Percentiles rank a stretch among this genome's conserved stretches.
Conservation (phyloP, 2,888 invertebrate genomes). For the Hypena proboscidalis region DNA sequence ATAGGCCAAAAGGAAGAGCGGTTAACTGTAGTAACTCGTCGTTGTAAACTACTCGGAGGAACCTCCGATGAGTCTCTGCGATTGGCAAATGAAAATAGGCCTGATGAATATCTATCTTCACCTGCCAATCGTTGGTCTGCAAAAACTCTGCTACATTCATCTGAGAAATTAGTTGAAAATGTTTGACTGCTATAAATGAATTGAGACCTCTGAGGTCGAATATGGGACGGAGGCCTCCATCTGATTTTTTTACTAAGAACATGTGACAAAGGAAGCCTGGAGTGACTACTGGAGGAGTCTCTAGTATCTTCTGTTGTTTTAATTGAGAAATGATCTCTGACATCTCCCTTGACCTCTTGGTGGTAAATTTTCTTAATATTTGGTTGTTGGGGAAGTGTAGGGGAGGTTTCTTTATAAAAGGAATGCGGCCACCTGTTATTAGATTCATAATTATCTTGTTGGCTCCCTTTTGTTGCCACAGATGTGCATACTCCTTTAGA, state of each 20-base stretch:
- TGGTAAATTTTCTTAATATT: neutral
- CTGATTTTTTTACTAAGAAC: neutral
- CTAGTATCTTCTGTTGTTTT: too few species aligned
- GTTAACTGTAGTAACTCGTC: too few species aligned
- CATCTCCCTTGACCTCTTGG: too few species aligned
- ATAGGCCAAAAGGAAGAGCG: neutral
- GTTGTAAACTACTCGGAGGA: too few species aligned
- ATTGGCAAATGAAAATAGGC: conserved; percentile 19
- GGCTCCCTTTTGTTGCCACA: neutral
- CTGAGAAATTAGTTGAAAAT: conserved; percentile 17
- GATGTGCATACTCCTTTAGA: neutral
- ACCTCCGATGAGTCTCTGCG: too few species aligned
- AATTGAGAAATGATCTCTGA: too few species aligned
- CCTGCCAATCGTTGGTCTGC: conserved; percentile 14
- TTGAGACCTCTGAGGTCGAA: neutral
- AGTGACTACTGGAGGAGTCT: too few species aligned
- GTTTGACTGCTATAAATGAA: too few species aligned
- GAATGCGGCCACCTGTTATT: neutral
- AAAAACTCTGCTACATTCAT: conserved; percentile 9
- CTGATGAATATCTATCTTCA: conserved; percentile 18
- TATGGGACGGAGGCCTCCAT: neutral
- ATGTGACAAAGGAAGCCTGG: conserved; percentile 2
- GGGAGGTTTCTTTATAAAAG: neutral
- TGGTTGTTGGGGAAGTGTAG: neutral
- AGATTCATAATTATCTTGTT: too few species aligned